These are phyloP conservation scores for Drymonia ruficornis DNA, from an alignment of 2,888 invertebrate species.

Conservation along the genomic window DNA sequence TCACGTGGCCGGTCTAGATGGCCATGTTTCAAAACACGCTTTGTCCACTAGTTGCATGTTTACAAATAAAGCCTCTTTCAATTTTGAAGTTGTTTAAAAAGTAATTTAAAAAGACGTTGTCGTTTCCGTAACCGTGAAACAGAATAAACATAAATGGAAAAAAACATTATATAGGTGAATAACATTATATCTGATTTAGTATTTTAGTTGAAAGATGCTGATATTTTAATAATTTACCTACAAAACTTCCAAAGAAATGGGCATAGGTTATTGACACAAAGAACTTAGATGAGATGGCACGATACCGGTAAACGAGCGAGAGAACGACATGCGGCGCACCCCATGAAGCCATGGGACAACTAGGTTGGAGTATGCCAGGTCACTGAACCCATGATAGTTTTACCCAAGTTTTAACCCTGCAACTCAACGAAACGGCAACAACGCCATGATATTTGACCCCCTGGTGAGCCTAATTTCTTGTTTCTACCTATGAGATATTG, in stretches of 20 bases:
- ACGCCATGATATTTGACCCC: conserved; percentile 38
- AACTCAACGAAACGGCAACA: conserved; percentile 42
- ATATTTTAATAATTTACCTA: no score
- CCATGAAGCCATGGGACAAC: conserved; percentile 72
- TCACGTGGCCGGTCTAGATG: conserved; percentile 53
- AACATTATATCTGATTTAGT: neutral
- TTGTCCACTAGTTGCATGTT: conserved; percentile 62
- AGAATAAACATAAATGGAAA: conserved; percentile 1
- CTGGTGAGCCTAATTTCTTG: conserved; percentile 26
- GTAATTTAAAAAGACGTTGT: conserved; percentile 37
- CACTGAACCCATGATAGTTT: conserved; percentile 70
- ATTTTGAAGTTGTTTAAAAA: conserved; percentile 49
- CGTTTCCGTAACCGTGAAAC: conserved; percentile 45
- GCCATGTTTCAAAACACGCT: conserved; percentile 66
- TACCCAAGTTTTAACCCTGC: conserved; percentile 64
- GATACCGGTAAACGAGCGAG: conserved; percentile 55
- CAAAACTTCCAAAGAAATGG: conserved; percentile 7
- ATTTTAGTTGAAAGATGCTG: neutral
- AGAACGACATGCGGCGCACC: conserved; percentile 66
- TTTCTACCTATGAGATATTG: neutral
- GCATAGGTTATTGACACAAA: conserved; percentile 45
- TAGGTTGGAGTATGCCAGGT: conserved; percentile 59
- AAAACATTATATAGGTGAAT: no score
- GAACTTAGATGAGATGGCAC: conserved; percentile 55
- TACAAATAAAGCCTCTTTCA: conserved; percentile 60